These are phyloP conservation scores for Desoria tigrina DNA, from an alignment of 2,888 invertebrate species.

Conservation along the genomic window DNA sequence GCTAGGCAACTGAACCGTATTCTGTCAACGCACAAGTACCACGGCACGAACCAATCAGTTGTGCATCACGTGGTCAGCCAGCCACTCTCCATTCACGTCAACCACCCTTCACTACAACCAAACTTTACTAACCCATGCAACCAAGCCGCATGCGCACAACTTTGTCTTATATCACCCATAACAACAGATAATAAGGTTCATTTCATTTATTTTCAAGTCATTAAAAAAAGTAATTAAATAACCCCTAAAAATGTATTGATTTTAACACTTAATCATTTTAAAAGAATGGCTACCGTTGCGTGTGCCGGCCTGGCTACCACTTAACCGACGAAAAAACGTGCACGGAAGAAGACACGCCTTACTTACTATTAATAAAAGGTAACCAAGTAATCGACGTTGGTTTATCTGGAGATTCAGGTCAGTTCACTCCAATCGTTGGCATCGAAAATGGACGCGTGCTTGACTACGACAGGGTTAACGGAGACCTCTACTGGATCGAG, in stretches of 20 bases:
- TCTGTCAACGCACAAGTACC: conserved; percentile 86
- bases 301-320: conserved; percentile 86
- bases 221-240: conserved; percentile 5
- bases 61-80: conserved; percentile 92
- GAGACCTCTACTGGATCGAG: conserved; percentile 85
- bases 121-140: conserved; percentile 74
- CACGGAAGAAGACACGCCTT: conserved; percentile 81
- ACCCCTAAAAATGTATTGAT: neutral
- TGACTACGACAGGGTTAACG: conserved; percentile 86
- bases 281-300: conserved; percentile 76
- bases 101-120: conserved; percentile 92
- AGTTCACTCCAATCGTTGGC: conserved; percentile 83
- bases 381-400: conserved; percentile 85
- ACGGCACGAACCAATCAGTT: conserved; percentile 86
- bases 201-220: conserved; percentile 2
- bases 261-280: neutral
- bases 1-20: conserved; percentile 79
- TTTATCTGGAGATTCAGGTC: conserved; percentile 71
- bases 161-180: conserved; percentile 92
- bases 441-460: conserved; percentile 83
- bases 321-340: conserved; percentile 68
- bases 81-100: conserved; percentile 91
- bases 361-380: conserved; percentile 84
- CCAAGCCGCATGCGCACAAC: conserved; percentile 75
- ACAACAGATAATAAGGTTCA: conserved; percentile 5